These are phyloP conservation scores for Heteromyza rotundicornis DNA, from an alignment of 2,888 invertebrate species.

Conservation along the genomic window DNA sequence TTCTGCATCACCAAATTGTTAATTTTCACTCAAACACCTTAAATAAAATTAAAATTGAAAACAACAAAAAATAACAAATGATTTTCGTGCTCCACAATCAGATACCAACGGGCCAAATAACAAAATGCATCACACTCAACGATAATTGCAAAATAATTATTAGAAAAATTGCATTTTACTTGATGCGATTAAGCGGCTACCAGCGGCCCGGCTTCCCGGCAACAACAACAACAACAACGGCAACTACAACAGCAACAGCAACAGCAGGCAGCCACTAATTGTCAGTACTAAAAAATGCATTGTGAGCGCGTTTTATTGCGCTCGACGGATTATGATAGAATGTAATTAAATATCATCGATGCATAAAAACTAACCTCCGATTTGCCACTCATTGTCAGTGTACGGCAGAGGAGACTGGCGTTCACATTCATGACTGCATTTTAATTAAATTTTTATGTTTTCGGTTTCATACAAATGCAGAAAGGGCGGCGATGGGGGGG, in stretches of 20 bases:
- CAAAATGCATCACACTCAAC: constrained; percentile 11
- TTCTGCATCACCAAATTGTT: constrained; percentile 9
- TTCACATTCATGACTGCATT: constrained; percentile 14
- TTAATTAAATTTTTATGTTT: constrained; percentile 24
- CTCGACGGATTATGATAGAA: constrained; percentile 45
- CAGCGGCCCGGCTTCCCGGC: no score
- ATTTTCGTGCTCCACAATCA: constrained; percentile 36
- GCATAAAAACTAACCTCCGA: constrained; percentile 45
- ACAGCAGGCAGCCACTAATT: constrained; percentile 25
- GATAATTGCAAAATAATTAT: constrained; percentile 18
- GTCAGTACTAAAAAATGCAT: constrained; percentile 24
- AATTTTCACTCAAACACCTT: constrained; percentile 3
- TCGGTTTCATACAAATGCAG: not conserved
- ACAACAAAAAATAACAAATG: constrained; percentile 28
- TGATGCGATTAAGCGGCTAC: constrained; percentile 19
- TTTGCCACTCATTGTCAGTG: not conserved
- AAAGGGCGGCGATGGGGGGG: no score
- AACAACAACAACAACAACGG: constrained; percentile 4
- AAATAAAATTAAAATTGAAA: no score
- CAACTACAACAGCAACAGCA: constrained; percentile 13
- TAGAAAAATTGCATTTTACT: constrained; percentile 16
- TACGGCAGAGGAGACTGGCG: not conserved
- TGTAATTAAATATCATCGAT: constrained; percentile 54
- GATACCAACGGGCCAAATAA: constrained; percentile 27
- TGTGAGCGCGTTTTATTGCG: constrained; percentile 39